Conservation (phyloP, 2,113 vertebrate genomes). For the Limanda limanda region DNA sequence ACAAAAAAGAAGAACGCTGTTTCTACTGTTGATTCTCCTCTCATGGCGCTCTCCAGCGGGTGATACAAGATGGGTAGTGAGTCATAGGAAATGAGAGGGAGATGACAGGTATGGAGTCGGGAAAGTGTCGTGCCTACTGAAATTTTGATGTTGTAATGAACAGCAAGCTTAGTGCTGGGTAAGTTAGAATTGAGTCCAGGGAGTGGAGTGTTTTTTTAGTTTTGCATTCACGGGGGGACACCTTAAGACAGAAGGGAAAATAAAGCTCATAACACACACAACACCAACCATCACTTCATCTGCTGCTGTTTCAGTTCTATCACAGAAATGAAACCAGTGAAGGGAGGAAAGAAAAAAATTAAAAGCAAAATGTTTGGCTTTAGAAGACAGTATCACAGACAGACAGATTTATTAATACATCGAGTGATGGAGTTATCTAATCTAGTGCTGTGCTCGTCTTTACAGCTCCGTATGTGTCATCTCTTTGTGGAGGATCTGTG, state of each 20-base stretch:
- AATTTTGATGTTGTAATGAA: slow-evolving; percentile 47
- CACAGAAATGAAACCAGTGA: slow-evolving; percentile 33
- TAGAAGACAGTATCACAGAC: slow-evolving; percentile 1
- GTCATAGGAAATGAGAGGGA: slow-evolving; percentile 27
- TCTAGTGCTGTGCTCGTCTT: slow-evolving; percentile 6
- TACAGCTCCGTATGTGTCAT: slow-evolving; percentile 5
- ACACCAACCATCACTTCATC: slow-evolving; percentile 12
- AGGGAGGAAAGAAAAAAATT: slow-evolving; percentile 5
- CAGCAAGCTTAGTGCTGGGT: slow-evolving; percentile 21
- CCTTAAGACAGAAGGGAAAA: slow-evolving; percentile 17
- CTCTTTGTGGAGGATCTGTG: slow-evolving; percentile 33
- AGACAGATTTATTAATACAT: slow-evolving; percentile 4
- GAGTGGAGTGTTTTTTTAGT: background rate
- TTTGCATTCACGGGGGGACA: slow-evolving; percentile 40
- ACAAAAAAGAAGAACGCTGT: slow-evolving; percentile 21
- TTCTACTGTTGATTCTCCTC: slow-evolving; percentile 22
- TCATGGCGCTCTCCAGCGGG: background rate
- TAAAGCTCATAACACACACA: background rate
- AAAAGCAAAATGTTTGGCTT: background rate
- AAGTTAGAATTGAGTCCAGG: slow-evolving; percentile 9
- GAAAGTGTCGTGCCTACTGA: slow-evolving; percentile 7
- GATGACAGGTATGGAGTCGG: slow-evolving; percentile 41
- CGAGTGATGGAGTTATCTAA: background rate
- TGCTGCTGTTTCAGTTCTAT: slow-evolving; percentile 7
- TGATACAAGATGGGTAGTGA: slow-evolving; percentile 28